Evolutionary conservation across 2,888 invertebrate species (phyloP).

Genomic region (Apamea monoglypha): DNA sequence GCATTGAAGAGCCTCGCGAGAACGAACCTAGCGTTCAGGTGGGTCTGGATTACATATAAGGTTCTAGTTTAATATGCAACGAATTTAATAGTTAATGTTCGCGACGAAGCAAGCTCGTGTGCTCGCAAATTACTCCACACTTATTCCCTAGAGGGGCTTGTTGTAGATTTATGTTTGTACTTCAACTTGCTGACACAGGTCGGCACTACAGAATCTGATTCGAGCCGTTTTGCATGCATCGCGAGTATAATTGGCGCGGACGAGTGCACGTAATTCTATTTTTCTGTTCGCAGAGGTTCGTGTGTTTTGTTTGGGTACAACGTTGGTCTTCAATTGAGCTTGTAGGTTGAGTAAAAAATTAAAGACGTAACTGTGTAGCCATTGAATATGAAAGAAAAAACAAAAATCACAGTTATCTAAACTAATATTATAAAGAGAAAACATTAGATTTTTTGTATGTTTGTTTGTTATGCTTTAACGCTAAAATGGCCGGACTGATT

Average conservation of each 20-base stretch:
- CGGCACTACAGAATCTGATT: constrained; percentile 78
- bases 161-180: constrained; percentile 85
- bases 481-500: neutral
- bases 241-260: constrained; percentile 62
- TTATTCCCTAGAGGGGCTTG: constrained; percentile 83
- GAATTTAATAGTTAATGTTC: constrained; percentile 90
- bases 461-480: neutral
- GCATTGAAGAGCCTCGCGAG: constrained; percentile 75
- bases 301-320: constrained; percentile 34
- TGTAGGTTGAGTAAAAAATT: neutral
- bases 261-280: constrained; percentile 58
- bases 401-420: neutral
- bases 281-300: constrained; percentile 48
- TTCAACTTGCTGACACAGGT: constrained; percentile 82
- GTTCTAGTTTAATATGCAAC: constrained; percentile 89
- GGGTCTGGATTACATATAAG: constrained; percentile 82
- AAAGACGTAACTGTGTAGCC: neutral
- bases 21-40: constrained; percentile 74
- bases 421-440: neutral
- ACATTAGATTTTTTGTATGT: neutral
- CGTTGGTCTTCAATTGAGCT: constrained; percentile 27
- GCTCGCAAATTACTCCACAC: constrained; percentile 88
- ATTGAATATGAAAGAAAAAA: neutral
- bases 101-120: constrained; percentile 83
- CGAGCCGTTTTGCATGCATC: constrained; percentile 66